Base-by-base conservation (phyloP, 2,888 invertebrate genomes). In the Vesta saturnalis region DNA sequence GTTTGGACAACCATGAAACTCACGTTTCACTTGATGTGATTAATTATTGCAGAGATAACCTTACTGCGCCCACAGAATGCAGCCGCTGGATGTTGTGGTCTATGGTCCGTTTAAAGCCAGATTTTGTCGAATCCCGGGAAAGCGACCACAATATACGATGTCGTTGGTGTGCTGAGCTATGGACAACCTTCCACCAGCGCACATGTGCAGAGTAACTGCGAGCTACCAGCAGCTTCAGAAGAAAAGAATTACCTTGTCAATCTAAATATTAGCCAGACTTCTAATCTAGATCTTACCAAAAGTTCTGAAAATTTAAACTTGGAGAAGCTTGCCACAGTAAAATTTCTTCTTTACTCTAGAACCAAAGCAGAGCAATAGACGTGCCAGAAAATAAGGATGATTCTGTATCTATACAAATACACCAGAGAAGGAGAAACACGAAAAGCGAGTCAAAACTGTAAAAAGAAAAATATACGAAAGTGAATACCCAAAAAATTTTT, bases 1-100 rank as follows among this genome's bases (percentile, higher is more conserved):
- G 77, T 8, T 46, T 76, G 55, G 75, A 77, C 61, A 77, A 77
- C 62, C 76, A 77, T 57, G 72, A 71, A 54, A 67, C 70, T 8
- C 76, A 76, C n/a, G n/a, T n/a, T n/a, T n/a, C n/a, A n/a, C n/a
- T n/a, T n/a, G n/a, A n/a, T n/a, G n/a, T n/a, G n/a, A n/a, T n/a
- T n/a, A n/a, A n/a, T n/a, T n/a, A n/a, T n/a, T n/a, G n/a, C n/a
- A n/a, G n/a, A n/a, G n/a, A n/a, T n/a, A n/a, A n/a, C n/a, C n/a
- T n/a, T n/a, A n/a, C n/a, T n/a, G n/a, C n/a, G n/a, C n/a, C n/a
- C n/a, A n/a, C n/a, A n/a, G n/a, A n/a, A n/a, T n/a, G n/a, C n/a
- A n/a, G n/a, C n/a, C n/a, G n/a, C n/a, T n/a, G n/a, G n/a, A n/a
- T n/a, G n/a, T n/a, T n/a, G n/a, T n/a, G n/a, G n/a, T n/a, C n/a